Evolutionary conservation across 2,888 invertebrate genomes (phyloP).

Genomic region (Theodoxus fluviatilis): DNA sequence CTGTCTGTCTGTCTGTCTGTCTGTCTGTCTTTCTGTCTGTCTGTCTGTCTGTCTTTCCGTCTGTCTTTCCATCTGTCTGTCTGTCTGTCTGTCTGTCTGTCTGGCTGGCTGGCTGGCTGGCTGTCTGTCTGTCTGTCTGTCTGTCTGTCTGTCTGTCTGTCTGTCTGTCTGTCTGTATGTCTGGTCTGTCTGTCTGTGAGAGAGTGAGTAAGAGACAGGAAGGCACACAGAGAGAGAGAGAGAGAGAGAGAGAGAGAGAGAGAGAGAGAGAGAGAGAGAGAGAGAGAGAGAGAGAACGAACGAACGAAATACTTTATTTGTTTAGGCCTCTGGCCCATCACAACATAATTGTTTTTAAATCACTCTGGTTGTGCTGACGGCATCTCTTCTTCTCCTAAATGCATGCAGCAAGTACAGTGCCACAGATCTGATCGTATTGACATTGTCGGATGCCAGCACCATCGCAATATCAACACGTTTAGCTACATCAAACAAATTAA

Average conservation of each 20-base stretch:
- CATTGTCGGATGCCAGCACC: too few species aligned
- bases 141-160: constrained; percentile 9
- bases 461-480: too few species aligned
- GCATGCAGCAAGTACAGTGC: too few species aligned
- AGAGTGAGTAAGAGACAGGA: not conserved
- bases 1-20: constrained; percentile 17
- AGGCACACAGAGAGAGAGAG: not conserved
- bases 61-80: constrained; percentile 22
- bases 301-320: not conserved
- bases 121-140: constrained; percentile 7
- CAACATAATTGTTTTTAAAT: too few species aligned
- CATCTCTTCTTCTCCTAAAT: not conserved
- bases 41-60: constrained; percentile 18
- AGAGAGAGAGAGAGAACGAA: not conserved
- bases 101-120: not conserved
- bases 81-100: constrained; percentile 14
- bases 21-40: too few species aligned
- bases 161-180: constrained; percentile 11
- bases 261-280: constrained; percentile 8
- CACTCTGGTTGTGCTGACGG: too few species aligned
- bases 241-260: constrained; percentile 10
- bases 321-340: not conserved
- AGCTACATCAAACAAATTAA: too few species aligned
- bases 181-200: constrained; percentile 21
- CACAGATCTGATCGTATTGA: too few species aligned